Base-by-base conservation (phyloP, 2,113 vertebrate species). In the Struthio camelus region DNA sequence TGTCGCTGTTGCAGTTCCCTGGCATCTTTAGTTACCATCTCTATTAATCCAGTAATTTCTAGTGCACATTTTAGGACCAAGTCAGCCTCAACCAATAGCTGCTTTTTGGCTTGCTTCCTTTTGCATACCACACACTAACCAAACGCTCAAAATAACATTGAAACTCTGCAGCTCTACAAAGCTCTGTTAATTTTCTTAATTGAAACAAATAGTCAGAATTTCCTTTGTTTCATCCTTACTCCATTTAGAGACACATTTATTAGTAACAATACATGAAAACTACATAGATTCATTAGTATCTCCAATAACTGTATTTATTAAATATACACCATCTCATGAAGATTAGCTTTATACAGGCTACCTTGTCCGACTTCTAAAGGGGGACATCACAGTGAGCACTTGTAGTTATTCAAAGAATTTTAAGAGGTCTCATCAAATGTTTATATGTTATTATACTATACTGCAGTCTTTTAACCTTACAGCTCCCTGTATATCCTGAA, bases 1-100 rank as follows among this genome's bases (percentile, higher is more conserved):
- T 2, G 65, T 42, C 0, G 0, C 51, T 89, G 28, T 24, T 89
- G 65, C 61, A 65, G 42, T 64, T 94, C 83, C 76, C 46, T 83
- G 76, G 69, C 79, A 90, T 81, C 59, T 87, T 40, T 54, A 81
- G 85, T 80, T 81, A 78, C 36, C 2, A 6, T 56, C 2, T 0
- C 32, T n/a, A n/a, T 48, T 72, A 94, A 92, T 80, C 46, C 72
- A 86, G 72, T 88, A 76, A 92, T 36, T 93, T 93, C 88, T 64
- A 61, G 61, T 11, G 46, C 8, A 51, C 7, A 22, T 79, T 92
- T 87, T 65, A 81, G 42, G 65, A 34, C 46, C 28, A 65, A 0
- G n/a, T n/a, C n/a, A n/a, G n/a, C n/a, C n/a, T n/a, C n/a, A n/a
- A 17, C 50, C 24, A 79, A 28, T 80, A 1, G 4, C 28, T 69